Percentiles rank a stretch among this genome's conserved stretches.
phyloP scores from a whole-genome alignment of 2,888 invertebrate genomes.

The Habrosyne pyritoides region DNA sequence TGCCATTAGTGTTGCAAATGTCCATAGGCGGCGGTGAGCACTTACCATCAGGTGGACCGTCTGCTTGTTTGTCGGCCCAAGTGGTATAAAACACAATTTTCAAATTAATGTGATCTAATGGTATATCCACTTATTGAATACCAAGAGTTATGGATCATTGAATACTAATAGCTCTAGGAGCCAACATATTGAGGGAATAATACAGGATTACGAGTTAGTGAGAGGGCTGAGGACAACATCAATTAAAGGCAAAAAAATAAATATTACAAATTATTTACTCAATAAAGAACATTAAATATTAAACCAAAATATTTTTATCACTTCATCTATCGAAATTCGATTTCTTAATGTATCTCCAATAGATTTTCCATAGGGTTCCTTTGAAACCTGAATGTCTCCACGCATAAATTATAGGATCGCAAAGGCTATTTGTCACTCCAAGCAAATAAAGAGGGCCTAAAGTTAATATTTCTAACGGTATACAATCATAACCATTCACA shows the following conservation, averaged over 20 bases:
- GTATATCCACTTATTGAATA: too few relatives aligned
- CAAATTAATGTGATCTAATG: too few relatives aligned
- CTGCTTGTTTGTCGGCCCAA: too few relatives aligned
- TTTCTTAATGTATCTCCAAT: slow-evolving; percentile 49
- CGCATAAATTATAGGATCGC: slow-evolving; percentile 85
- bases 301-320: not conserved
- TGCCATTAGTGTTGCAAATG: too few relatives aligned
- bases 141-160: too few relatives aligned
- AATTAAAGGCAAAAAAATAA: not conserved
- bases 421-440: slow-evolving; percentile 80
- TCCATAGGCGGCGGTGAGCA: too few relatives aligned
- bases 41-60: too few relatives aligned
- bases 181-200: too few relatives aligned
- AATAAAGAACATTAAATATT: not conserved
- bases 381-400: slow-evolving; percentile 86
- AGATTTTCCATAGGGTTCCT: slow-evolving; percentile 63
- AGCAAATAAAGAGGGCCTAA: slow-evolving; percentile 83
- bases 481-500: slow-evolving; percentile 66
- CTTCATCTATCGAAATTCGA: slow-evolving; percentile 13
- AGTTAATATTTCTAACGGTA: slow-evolving; percentile 75
- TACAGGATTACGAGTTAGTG: too few relatives aligned
- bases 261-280: not conserved
- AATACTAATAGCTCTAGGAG: too few relatives aligned
- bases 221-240: not conserved
- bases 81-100: too few relatives aligned